Evolutionary conservation across 2,797 vertebrate genomes (phyloP).

Genomic region (Cyprinodon diabolis): DNA sequence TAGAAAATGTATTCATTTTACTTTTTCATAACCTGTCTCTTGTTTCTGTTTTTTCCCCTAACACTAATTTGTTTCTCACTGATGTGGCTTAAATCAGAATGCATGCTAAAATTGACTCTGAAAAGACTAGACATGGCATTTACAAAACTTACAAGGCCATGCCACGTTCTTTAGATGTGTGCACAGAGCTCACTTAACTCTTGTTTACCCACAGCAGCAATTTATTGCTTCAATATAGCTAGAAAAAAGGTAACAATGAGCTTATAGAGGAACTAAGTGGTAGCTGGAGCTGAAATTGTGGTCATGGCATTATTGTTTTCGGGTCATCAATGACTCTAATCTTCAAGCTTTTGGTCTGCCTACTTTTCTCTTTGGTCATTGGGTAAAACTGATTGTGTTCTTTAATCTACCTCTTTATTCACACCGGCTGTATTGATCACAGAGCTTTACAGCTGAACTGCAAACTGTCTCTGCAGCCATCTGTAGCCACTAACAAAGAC

Average conservation of each 20-base stretch:
- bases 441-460: conserved; percentile 62
- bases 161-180: conserved; percentile 52
- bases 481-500: conserved; percentile 72
- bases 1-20: background rate
- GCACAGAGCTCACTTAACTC: conserved; percentile 38
- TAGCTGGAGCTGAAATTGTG: conserved; percentile 40
- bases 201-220: conserved; percentile 36
- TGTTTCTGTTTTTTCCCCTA: conserved; percentile 8
- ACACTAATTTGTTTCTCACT: conserved; percentile 31
- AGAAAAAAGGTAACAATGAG: conserved; percentile 16
- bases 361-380: conserved; percentile 54
- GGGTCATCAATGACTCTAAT: conserved; percentile 70
- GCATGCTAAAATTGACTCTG: conserved; percentile 22
- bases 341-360: conserved; percentile 42
- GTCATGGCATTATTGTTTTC: conserved; percentile 67
- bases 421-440: conserved; percentile 69
- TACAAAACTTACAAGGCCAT: conserved; percentile 35
- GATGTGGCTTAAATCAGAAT: conserved; percentile 37
- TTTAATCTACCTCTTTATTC: conserved; percentile 67
- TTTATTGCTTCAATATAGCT: conserved; percentile 48
- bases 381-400: conserved; percentile 71
- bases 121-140: conserved; percentile 41
- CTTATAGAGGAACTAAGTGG: conserved; percentile 53
- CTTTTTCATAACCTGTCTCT: background rate
- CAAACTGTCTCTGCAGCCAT: conserved; percentile 57